These are phyloP conservation scores for Phengaris arion DNA, from an alignment of 2,888 invertebrate genomes.

Conservation along the genomic window DNA sequence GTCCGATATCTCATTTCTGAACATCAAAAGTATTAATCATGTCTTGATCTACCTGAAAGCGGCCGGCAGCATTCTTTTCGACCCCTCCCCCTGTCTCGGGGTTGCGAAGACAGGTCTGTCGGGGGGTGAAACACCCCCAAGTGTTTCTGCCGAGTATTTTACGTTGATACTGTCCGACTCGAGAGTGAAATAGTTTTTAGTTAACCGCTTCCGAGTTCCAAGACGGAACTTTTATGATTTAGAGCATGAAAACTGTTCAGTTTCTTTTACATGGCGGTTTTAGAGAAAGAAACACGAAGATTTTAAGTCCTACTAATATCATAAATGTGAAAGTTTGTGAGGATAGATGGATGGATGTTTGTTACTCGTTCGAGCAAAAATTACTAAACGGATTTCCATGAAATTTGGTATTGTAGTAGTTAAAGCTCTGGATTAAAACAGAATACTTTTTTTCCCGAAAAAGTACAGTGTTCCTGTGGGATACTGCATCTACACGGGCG, in stretches of 20 bases:
- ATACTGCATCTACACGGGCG: too few relatives aligned
- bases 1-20: neutral
- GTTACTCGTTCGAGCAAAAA: too few relatives aligned
- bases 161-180: slow-evolving; percentile 14
- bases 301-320: too few relatives aligned
- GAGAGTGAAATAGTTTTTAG: slow-evolving; percentile 7
- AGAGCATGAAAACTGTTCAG: neutral
- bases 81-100: neutral
- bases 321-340: too few relatives aligned
- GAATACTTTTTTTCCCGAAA: too few relatives aligned
- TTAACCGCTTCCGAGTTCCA: neutral
- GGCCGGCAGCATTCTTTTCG: slow-evolving; percentile 6
- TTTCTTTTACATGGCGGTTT: neutral
- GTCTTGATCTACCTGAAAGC: slow-evolving; percentile 11
- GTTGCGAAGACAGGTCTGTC: too few relatives aligned
- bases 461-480: too few relatives aligned
- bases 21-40: slow-evolving; percentile 15
- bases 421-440: too few relatives aligned
- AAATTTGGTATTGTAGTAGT: too few relatives aligned
- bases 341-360: too few relatives aligned
- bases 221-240: neutral
- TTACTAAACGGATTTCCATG: too few relatives aligned
- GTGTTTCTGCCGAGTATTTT: neutral
- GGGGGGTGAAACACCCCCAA: neutral
- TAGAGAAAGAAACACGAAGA: neutral